phyloP scores from a whole-genome alignment of 2,888 invertebrate species.

The Latheticus oryzae region DNA sequence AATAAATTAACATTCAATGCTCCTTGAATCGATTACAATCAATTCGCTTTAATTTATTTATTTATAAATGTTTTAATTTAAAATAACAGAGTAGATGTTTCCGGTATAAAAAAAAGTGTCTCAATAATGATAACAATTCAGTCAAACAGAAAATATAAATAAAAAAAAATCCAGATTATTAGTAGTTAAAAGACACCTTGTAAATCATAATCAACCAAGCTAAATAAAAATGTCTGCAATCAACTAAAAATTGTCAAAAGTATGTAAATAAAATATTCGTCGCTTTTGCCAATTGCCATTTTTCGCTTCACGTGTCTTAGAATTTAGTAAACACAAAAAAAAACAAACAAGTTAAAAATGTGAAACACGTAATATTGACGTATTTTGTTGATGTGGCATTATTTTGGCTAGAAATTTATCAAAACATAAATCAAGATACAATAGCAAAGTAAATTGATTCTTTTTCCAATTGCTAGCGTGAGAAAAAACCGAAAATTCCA shows the following conservation, averaged over 20 bases:
- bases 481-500: conserved; percentile 18
- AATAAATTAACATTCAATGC: conserved; percentile 7
- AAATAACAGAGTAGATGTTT: too few relatives aligned
- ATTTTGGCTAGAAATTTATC: conserved; percentile 25
- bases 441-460: conserved; percentile 20
- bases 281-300: too few relatives aligned
- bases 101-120: too few relatives aligned
- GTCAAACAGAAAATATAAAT: too few relatives aligned
- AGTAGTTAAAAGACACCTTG: too few relatives aligned
- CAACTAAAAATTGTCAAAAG: too few relatives aligned
- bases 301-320: conserved; percentile 1
- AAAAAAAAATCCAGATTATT: too few relatives aligned
- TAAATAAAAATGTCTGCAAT: too few relatives aligned
- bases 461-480: conserved; percentile 20
- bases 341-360: conserved; percentile 21
- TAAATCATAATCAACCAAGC: too few relatives aligned
- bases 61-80: conserved; percentile 1
- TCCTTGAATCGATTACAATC: conserved; percentile 2
- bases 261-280: too few relatives aligned
- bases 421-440: conserved; percentile 27
- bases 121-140: too few relatives aligned
- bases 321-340: conserved; percentile 22
- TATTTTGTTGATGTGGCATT: conserved; percentile 18
- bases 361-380: conserved; percentile 26
- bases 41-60: conserved; percentile 6